Conservation (phyloP, 2,888 invertebrate genomes). For the Ichneumon xanthorius region DNA sequence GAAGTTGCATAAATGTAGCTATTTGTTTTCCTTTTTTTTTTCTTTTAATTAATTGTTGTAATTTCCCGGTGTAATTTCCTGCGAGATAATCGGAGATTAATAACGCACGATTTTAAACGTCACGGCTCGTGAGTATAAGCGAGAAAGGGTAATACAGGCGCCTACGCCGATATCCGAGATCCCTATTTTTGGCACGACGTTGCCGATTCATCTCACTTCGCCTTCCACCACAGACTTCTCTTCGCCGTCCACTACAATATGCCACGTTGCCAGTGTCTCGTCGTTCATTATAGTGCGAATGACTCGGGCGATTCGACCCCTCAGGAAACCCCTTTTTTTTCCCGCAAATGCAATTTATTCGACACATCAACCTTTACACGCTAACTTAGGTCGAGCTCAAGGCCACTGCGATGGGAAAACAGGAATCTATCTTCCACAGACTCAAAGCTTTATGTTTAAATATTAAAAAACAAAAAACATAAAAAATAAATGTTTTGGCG, state of each 20-base stretch:
- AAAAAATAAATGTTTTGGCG: no score
- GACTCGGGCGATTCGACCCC: not conserved
- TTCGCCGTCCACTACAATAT: constrained; percentile 12
- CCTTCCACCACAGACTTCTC: constrained; percentile 28
- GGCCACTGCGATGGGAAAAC: no score
- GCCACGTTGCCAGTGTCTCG: constrained; percentile 46
- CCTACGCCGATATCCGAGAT: constrained; percentile 57
- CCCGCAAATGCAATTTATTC: no score
- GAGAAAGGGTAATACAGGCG: constrained; percentile 21
- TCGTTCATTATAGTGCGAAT: constrained; percentile 1
- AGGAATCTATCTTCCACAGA: no score
- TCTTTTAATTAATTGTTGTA: not conserved
- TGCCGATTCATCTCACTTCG: constrained; percentile 58
- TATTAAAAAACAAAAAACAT: no score
- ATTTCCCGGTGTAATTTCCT: not conserved
- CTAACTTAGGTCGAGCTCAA: no score
- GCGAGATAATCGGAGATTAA: not conserved
- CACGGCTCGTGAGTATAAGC: not conserved
- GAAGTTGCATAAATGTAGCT: not conserved
- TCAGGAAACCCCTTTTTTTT: not conserved
- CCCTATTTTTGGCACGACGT: constrained; percentile 70
- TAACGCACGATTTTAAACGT: not conserved
- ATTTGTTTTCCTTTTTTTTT: not conserved
- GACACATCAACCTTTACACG: no score
- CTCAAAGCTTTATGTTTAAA: no score